phyloP scores from a whole-genome alignment of 2,113 vertebrate species.

The Columba livia region DNA sequence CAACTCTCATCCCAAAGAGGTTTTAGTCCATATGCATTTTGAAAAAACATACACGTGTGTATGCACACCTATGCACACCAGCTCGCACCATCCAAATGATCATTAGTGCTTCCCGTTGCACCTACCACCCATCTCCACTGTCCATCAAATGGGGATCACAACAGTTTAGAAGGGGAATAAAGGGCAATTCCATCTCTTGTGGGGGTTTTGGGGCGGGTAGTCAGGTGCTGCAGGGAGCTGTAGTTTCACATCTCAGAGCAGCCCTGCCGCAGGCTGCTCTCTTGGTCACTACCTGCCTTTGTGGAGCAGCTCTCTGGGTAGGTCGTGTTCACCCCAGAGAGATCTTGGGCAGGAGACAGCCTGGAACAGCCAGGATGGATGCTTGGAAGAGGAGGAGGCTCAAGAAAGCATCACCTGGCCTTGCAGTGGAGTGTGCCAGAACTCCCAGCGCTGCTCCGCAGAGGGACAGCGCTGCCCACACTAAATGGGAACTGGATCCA shows the following conservation, averaged over 20 bases:
- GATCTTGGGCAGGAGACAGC: neutral
- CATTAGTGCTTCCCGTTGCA: rapidly evolving
- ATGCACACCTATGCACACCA: neutral
- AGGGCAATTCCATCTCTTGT: neutral
- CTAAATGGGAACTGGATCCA: too few species aligned
- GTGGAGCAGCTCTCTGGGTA: neutral
- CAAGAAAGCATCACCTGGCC: neutral
- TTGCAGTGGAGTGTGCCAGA: neutral
- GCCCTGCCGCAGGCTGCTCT: neutral
- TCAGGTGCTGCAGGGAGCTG: neutral
- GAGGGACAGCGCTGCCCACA: neutral
- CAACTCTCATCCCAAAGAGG: neutral
- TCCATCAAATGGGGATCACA: neutral
- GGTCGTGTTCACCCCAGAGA: neutral
- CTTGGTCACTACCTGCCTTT: neutral
- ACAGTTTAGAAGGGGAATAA: neutral
- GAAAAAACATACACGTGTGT: rapidly evolving
- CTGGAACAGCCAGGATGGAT: neutral
- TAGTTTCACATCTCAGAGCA: neutral
- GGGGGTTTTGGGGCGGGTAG: neutral
- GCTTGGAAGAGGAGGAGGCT: neutral
- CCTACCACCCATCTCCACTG: neutral
- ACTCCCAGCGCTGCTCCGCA: neutral
- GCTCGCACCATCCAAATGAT: rapidly evolving
- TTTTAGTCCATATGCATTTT: neutral